phyloP scores from a whole-genome alignment of 2,113 vertebrate species.

The Rhinogobius similis region DNA sequence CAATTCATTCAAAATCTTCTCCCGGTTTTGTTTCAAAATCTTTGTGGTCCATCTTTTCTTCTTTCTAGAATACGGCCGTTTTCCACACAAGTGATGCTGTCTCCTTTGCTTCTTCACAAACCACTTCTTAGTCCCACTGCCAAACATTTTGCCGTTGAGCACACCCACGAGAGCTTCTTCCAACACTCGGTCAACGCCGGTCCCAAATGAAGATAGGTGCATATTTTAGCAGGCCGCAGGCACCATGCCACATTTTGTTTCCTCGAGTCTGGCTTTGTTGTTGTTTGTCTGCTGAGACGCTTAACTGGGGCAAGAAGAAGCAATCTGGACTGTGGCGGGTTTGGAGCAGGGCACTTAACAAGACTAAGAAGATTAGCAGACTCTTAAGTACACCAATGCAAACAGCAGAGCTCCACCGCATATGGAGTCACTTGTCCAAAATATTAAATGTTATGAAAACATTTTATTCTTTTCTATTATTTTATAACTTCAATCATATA shows the following conservation, averaged over 20 bases:
- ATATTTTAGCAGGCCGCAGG: constrained; percentile 62
- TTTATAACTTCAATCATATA: neutral
- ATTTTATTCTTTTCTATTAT: neutral
- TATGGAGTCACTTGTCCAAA: no score
- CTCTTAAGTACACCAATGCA: constrained; percentile 79
- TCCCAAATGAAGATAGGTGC: constrained; percentile 63
- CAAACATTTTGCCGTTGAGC: constrained; percentile 78
- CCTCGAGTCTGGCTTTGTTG: constrained; percentile 62
- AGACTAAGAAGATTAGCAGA: constrained; percentile 88
- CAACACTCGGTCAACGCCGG: constrained; percentile 50
- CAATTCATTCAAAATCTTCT: constrained; percentile 82
- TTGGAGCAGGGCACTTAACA: constrained; percentile 77
- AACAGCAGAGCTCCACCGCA: no score
- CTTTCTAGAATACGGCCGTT: constrained; percentile 73
- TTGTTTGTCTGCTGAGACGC: constrained; percentile 66
- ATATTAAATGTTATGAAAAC: constrained; percentile 17
- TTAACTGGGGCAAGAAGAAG: constrained; percentile 76
- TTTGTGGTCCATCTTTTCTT: constrained; percentile 77
- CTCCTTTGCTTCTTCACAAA: constrained; percentile 79
- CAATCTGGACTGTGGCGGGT: constrained; percentile 82
- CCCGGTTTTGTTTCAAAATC: constrained; percentile 78
- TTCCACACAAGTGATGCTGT: constrained; percentile 57
- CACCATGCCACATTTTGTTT: constrained; percentile 56
- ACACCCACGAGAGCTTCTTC: constrained; percentile 56
- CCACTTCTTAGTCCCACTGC: constrained; percentile 79